These are phyloP conservation scores for Rafetus swinhoei DNA, from an alignment of 2,113 vertebrate species.

Conservation along the genomic window DNA sequence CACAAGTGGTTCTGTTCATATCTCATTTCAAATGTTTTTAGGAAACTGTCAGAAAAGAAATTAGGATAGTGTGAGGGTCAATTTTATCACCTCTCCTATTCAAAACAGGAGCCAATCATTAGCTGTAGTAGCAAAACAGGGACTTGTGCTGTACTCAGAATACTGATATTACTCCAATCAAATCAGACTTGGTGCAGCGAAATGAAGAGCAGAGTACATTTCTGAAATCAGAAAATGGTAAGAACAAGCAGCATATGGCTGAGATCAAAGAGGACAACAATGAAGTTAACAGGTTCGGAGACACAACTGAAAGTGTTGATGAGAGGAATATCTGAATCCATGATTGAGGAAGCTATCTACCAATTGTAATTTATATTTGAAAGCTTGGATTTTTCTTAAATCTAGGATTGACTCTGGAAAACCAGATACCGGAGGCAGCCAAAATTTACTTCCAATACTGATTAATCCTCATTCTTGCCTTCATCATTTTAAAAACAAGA, in stretches of 20 bases:
- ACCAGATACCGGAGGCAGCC: background rate
- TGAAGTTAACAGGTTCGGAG: background rate
- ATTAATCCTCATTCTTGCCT: background rate
- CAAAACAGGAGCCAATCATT: background rate
- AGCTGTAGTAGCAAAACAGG: background rate
- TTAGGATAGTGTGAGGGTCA: background rate
- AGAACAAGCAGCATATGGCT: background rate
- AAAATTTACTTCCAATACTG: background rate
- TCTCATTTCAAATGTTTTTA: background rate
- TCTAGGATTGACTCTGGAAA: background rate
- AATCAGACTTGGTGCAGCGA: background rate
- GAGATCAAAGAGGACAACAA: background rate
- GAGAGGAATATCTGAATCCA: background rate
- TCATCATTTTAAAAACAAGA: background rate
- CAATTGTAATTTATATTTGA: background rate
- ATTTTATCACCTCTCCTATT: background rate
- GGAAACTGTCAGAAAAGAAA: background rate
- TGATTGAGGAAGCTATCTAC: background rate
- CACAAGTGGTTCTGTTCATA: background rate
- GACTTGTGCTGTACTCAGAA: background rate
- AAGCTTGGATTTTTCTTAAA: background rate
- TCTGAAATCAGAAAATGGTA: background rate
- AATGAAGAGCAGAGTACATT: background rate
- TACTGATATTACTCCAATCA: background rate
- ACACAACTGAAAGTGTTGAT: background rate